Base-by-base conservation (phyloP, 2,888 invertebrate species). In the Mythimna vitellina region DNA sequence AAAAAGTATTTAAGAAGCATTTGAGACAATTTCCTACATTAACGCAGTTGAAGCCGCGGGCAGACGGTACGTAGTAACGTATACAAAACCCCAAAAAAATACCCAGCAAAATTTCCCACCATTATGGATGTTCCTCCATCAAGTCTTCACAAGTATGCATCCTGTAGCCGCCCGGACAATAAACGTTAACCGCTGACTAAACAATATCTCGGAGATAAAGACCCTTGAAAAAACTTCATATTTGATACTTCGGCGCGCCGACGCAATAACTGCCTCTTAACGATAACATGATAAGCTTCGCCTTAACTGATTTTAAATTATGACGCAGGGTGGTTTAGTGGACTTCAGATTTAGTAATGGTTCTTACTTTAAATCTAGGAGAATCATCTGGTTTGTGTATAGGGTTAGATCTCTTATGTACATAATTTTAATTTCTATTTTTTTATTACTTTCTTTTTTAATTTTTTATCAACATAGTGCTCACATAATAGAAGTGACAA, bases 131-230 rank as follows among this genome's bases (percentile, higher is more conserved):
- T 81, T 65, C 25, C 17, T 29, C 58, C 49, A 58, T 82, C 63
- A 70, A 64, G 73, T 53, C 64, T 78, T 54, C 64, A 69, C 60
- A 70, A 83, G 81, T 69, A 9, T 83, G 77, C 71, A 77, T 77
- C 69, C 81, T 69, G 69, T 76, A 70, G 35, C 57, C 61, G 42
- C 58, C 57, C 56, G 75, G 76, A 88, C 86, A 91, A 89, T 89
- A 87, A 88, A 57, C 83, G 78, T 71, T 82, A 72, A 80, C 72
- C 76, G 87, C 89, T 89, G 88, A 87, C 89, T 88, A 89, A 89
- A 89, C 89, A 89, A 88, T 89, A 85, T 83, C 82, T 66, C 70
- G 25, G 54, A 83, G 88, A 87, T 86, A 86, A 88, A 86, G 73
- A 66, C 74, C 70, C 78, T 84, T 82, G 75, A 80, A 87, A 86